These are phyloP conservation scores for Amyelois transitella DNA, from an alignment of 1,140 invertebrate genomes.

Conservation along the genomic window DNA sequence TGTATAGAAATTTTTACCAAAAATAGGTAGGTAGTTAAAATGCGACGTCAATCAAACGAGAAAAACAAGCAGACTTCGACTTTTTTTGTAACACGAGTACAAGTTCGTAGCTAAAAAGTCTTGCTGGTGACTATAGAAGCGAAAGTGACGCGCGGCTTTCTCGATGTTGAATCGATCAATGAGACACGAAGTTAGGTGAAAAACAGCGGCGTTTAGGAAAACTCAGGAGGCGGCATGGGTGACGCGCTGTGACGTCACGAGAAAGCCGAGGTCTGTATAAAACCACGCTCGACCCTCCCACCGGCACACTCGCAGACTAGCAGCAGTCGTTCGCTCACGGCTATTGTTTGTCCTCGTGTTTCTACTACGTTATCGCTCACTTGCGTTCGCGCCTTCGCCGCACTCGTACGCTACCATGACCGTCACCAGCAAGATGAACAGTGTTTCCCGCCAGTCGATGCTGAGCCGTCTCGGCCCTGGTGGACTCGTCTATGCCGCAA, in stretches of 20 bases:
- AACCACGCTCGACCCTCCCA: constrained; percentile 49
- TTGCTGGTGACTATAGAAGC: neutral
- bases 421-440: constrained; percentile 71
- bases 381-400: constrained; percentile 38
- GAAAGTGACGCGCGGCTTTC: constrained; percentile 12
- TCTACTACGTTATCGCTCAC: constrained; percentile 31
- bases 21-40: neutral
- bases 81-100: neutral
- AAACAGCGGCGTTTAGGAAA: constrained; percentile 41
- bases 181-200: constrained; percentile 30
- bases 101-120: neutral
- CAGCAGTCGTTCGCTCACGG: constrained; percentile 43
- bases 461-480: constrained; percentile 61
- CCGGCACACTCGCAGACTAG: constrained; percentile 56
- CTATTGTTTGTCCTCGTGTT: constrained; percentile 42
- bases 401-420: constrained; percentile 56
- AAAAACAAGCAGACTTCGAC: neutral
- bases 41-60: neutral
- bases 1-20: neutral
- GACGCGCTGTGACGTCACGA: constrained; percentile 44
- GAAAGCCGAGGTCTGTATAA: constrained; percentile 69
- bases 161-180: constrained; percentile 29
- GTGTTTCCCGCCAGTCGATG: constrained; percentile 64
- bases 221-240: constrained; percentile 33
- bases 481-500: constrained; percentile 60